Evolutionary conservation across 2,797 vertebrate genomes (phyloP).

Genomic region (Astyanax mexicanus): DNA sequence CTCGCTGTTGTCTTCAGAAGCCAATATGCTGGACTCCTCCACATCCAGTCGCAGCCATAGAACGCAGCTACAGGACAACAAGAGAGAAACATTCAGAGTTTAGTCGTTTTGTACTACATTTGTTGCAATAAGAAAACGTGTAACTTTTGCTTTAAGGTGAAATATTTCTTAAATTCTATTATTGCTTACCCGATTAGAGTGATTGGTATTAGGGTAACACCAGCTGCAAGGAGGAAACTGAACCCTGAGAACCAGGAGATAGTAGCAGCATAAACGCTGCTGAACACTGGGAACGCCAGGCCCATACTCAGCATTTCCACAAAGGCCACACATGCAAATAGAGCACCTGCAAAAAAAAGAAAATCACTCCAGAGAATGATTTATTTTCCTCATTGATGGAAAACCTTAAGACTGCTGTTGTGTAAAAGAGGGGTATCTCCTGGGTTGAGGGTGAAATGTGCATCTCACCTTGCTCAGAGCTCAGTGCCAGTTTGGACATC

Average conservation of each 20-base stretch:
- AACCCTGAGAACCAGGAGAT: slow-evolving; percentile 86
- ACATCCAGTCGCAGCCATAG: slow-evolving; percentile 48
- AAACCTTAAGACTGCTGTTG: neutral
- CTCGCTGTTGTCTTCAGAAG: slow-evolving; percentile 34
- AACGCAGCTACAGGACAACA: slow-evolving; percentile 43
- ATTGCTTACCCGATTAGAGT: slow-evolving; percentile 77
- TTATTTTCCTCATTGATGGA: neutral
- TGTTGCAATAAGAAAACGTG: no score
- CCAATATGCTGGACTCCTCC: slow-evolving; percentile 53
- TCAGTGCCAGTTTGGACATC: slow-evolving; percentile 82
- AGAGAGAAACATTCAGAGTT: neutral
- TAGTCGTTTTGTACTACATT: neutral
- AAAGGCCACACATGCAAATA: slow-evolving; percentile 86
- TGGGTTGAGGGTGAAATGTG: neutral
- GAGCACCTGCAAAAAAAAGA: slow-evolving; percentile 71
- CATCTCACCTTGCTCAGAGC: slow-evolving; percentile 83
- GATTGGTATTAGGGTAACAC: slow-evolving; percentile 77
- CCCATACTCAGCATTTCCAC: slow-evolving; percentile 79
- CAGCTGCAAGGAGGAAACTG: slow-evolving; percentile 79
- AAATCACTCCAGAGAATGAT: no score
- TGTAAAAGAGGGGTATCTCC: neutral
- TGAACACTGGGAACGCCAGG: slow-evolving; percentile 73
- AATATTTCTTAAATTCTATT: no score
- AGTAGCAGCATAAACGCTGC: slow-evolving; percentile 79
- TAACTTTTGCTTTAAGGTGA: no score